A percentile compares a stretch with the other conserved stretches of the same genome.
phyloP scores from a whole-genome alignment of 1,140 invertebrate genomes.

The Drosophila sucinea region DNA sequence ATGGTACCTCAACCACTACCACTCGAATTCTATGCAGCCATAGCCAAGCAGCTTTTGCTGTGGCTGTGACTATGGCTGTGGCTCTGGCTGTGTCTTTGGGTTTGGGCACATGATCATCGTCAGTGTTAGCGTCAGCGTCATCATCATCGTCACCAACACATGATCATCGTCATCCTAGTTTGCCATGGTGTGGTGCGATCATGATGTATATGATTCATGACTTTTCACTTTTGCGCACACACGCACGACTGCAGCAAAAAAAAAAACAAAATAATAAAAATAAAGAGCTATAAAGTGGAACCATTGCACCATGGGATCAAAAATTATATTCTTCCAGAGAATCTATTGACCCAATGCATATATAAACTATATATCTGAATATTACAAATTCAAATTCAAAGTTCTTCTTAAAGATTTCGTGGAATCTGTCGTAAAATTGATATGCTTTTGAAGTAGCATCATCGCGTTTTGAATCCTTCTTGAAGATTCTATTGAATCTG shows the following conservation, averaged over 20 bases:
- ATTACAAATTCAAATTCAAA: neutral
- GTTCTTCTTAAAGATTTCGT: too few species aligned
- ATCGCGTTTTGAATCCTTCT: too few species aligned
- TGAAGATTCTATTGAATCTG: too few species aligned
- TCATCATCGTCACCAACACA: constrained; percentile 36
- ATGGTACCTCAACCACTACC: constrained; percentile 50
- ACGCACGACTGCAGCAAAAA: constrained; percentile 22
- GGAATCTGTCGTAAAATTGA: too few species aligned
- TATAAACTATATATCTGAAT: neutral
- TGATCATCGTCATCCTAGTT: constrained; percentile 46
- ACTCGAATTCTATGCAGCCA: constrained; percentile 56
- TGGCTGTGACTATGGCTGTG: constrained; percentile 19
- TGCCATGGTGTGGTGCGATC: constrained; percentile 63
- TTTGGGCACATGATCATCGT: constrained; percentile 21
- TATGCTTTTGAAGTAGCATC: too few species aligned
- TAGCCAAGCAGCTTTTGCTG: constrained; percentile 24
- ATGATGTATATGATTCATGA: constrained; percentile 78
- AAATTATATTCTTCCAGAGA: neutral
- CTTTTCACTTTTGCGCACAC: constrained; percentile 72
- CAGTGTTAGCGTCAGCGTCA: constrained; percentile 14
- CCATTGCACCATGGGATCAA: constrained; percentile 50
- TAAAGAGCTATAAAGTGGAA: constrained; percentile 18
- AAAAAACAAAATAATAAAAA: constrained; percentile 13
- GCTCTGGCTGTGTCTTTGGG: constrained; percentile 26
- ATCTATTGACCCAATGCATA: neutral